Base-by-base conservation (phyloP, 92 coral and sea anemone genomes). In the Meandrina meandrites region DNA sequence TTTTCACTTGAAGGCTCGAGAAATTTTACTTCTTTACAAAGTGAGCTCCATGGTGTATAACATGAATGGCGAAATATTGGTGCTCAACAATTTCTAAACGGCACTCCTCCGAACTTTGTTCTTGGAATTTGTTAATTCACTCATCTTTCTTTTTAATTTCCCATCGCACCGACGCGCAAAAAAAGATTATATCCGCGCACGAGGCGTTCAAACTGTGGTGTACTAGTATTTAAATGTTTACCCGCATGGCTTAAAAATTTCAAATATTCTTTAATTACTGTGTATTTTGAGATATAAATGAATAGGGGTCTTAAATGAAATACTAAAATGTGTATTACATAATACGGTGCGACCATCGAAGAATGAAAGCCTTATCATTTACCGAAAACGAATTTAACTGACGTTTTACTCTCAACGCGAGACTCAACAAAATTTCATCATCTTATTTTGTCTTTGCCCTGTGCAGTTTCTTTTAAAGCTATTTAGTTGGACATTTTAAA, bases 101-200 rank as follows among this genome's bases (percentile, higher is more conserved):
- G 3, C 45, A 40, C 45, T 6, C 45, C 6, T 2, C 45, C 45
- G 6, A 40, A 6, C 45, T 6, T 40, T 40, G 45, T 40, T 40
- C 45, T 40, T 40, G 45, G 6, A 40, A 40, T 60, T 22, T 60
- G 11, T 9, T 48, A 13, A 48, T 48, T 12, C 14, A 7, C 9
- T 48, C 53, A 48, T 48, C 45, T 4, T 48, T 7, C 12, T 48
- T 48, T 9, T 48, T 48, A 12, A 7, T 0, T 58, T 21, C 15
- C 78, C 48, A 8, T 74, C 78, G 35, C 79, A 42, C 34, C 1
- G 24, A 73, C 78, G 50, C 78, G 27, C 51, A 74, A 74, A 74
- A 40, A n/a, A 45, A 24, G 32, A 45, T n/a, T 3, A 75, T 24
- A 45, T 27, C 42, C 79, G n/a, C n/a, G n/a, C n/a, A 66, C 78